Conservation (phyloP, 1,140 invertebrate species). For the Saccostrea cuccullata region DNA sequence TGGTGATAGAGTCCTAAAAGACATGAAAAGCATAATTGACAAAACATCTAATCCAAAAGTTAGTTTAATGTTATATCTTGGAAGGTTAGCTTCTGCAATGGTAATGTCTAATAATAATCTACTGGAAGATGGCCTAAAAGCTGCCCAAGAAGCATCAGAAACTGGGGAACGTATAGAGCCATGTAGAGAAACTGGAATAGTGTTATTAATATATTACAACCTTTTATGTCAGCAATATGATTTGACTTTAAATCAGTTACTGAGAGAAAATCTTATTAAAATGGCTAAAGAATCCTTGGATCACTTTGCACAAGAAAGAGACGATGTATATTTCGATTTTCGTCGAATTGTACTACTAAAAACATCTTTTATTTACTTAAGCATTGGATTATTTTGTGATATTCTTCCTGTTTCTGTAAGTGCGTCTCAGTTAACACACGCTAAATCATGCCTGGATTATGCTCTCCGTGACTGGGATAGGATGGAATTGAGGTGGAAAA, state of each 20-base stretch:
- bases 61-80: not conserved
- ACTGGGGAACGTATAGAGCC: slow-evolving; percentile 20
- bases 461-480: not conserved
- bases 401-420: not conserved
- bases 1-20: not conserved
- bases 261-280: slow-evolving; percentile 16
- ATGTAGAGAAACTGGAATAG: slow-evolving; percentile 35
- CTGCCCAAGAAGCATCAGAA: slow-evolving; percentile 26
- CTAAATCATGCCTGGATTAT: not conserved
- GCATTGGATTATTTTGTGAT: slow-evolving; percentile 34
- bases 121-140: not conserved
- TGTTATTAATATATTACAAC: slow-evolving; percentile 27
- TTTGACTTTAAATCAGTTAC: not conserved
- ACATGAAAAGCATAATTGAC: slow-evolving; percentile 17
- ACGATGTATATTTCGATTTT: not conserved
- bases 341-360: slow-evolving; percentile 10
- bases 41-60: slow-evolving; percentile 29
- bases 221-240: slow-evolving; percentile 27
- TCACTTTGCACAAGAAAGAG: slow-evolving; percentile 26
- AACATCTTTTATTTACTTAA: slow-evolving; percentile 35
- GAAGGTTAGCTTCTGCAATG: not conserved
- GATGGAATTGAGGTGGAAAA: slow-evolving; percentile 29
- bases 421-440: not conserved
- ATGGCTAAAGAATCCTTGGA: slow-evolving; percentile 28
- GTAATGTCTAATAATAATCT: not conserved